Evolutionary conservation across 37 sponge, comb jelly and placozoan species (phyloP).

Genomic region (Aphrocallistes beatrix): DNA sequence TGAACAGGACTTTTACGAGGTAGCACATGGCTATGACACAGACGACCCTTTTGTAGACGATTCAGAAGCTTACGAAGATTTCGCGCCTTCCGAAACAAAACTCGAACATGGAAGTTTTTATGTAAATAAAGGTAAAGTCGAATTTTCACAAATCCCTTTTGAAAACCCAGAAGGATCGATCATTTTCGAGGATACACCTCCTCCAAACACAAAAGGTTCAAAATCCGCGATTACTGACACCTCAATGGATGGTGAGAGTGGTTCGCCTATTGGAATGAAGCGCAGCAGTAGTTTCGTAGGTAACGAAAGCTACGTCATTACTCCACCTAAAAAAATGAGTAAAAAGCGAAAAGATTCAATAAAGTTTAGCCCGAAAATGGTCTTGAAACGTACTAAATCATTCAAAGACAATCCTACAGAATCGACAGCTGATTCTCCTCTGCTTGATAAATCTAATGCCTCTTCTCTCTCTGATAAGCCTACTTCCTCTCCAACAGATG

Average conservation of each 20-base stretch:
- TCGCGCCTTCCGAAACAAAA: background rate
- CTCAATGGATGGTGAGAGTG: background rate
- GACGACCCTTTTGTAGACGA: slow-evolving; percentile 2
- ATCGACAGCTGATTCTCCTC: background rate
- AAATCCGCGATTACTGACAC: too few relatives aligned
- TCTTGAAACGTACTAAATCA: background rate
- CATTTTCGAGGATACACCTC: background rate
- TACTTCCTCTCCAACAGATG: too few relatives aligned
- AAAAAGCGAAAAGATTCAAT: background rate
- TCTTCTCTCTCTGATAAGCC: too few relatives aligned
- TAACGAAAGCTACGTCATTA: background rate
- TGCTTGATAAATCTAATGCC: too few relatives aligned
- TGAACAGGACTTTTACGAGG: background rate
- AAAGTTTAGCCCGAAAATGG: slow-evolving; percentile 5
- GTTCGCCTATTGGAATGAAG: background rate
- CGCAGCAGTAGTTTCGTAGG: background rate
- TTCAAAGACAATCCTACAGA: background rate
- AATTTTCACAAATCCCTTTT: background rate
- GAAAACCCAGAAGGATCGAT: background rate
- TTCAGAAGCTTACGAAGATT: slow-evolving; percentile 2
- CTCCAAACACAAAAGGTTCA: background rate
- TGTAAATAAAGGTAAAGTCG: background rate
- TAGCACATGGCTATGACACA: background rate
- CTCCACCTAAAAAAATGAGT: background rate
- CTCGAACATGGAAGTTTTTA: background rate